Conservation (phyloP, 1,140 invertebrate genomes). For the Medauroidea extradentata region DNA sequence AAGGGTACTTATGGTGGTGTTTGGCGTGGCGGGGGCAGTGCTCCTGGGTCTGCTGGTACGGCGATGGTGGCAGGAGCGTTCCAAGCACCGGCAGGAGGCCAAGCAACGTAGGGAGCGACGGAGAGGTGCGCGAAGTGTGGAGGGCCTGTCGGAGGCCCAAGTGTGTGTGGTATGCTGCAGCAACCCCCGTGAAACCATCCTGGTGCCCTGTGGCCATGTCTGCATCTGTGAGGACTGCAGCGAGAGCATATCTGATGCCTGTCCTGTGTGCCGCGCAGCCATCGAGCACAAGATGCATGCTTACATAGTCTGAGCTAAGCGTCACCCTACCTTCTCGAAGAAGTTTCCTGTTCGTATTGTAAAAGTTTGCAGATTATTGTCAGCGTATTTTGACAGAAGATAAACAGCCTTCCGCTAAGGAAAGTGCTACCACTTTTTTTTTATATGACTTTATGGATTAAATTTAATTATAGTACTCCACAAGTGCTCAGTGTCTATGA, state of each 20-base stretch:
- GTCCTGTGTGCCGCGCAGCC: slow-evolving; percentile 65
- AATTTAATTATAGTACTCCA: too few relatives aligned
- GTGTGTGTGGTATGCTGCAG: slow-evolving; percentile 70
- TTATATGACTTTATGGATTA: too few relatives aligned
- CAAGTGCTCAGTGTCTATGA: too few relatives aligned
- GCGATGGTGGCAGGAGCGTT: slow-evolving; percentile 7
- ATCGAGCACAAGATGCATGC: slow-evolving; percentile 51
- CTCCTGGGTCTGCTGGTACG: slow-evolving; percentile 57
- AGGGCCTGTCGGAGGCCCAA: slow-evolving; percentile 59
- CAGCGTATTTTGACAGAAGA: too few relatives aligned
- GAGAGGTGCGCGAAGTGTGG: slow-evolving; percentile 11
- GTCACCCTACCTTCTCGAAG: too few relatives aligned
- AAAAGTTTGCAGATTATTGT: too few relatives aligned
- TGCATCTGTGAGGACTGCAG: slow-evolving; percentile 79
- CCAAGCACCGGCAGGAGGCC: slow-evolving; percentile 12
- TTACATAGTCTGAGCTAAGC: too few relatives aligned
- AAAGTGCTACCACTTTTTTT: too few relatives aligned
- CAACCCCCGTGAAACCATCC: slow-evolving; percentile 74
- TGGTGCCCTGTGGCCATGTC: slow-evolving; percentile 78
- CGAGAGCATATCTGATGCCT: slow-evolving; percentile 57
- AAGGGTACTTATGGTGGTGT: slow-evolving; percentile 59
- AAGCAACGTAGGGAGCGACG: background rate
- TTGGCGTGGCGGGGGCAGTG: slow-evolving; percentile 60
- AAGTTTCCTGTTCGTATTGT: too few relatives aligned
- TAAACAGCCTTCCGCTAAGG: too few relatives aligned